Conservation (phyloP, 2,113 vertebrate species). For the Epinephelus moara region DNA sequence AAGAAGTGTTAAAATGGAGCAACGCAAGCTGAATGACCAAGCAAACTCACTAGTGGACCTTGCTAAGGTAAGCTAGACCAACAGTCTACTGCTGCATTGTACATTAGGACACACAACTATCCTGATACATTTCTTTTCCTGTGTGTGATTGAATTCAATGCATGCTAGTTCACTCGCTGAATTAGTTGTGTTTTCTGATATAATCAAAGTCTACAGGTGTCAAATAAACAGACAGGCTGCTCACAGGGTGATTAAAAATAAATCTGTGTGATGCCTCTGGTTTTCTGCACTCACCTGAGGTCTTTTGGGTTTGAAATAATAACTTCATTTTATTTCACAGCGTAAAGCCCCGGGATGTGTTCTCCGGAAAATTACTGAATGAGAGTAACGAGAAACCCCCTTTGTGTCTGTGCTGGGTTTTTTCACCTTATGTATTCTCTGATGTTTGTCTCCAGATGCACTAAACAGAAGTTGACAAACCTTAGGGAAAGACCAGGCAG, state of each 20-base stretch:
- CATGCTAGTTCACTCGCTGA: slow-evolving; percentile 61
- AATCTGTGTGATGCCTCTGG: slow-evolving; percentile 52
- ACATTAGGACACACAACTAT: slow-evolving; percentile 46
- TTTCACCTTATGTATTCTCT: slow-evolving; percentile 49
- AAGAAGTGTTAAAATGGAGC: slow-evolving; percentile 99
- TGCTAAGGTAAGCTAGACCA: slow-evolving; percentile 93
- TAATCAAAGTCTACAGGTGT: slow-evolving; percentile 88
- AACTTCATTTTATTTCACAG: slow-evolving; percentile 51
- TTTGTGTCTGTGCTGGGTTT: background rate
- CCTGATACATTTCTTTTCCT: slow-evolving; percentile 51
- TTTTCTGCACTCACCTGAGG: slow-evolving; percentile 48
- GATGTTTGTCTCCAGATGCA: slow-evolving; percentile 69
- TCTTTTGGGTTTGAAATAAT: slow-evolving; percentile 48
- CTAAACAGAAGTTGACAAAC: slow-evolving; percentile 75
- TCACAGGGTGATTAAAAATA: slow-evolving; percentile 33
- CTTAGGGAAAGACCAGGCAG: slow-evolving; percentile 78
- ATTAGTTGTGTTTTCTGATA: slow-evolving; percentile 58
- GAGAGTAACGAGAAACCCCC: slow-evolving; percentile 32
- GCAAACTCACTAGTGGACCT: slow-evolving; percentile 99
- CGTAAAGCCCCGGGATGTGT: slow-evolving; percentile 33
- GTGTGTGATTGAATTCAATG: slow-evolving; percentile 62
- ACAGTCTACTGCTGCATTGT: slow-evolving; percentile 72
- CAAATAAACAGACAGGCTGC: slow-evolving; percentile 87
- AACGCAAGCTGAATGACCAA: slow-evolving; percentile 99
- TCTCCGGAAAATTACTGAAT: slow-evolving; percentile 47